Base-by-base conservation (phyloP, 2,888 invertebrate species). In the Cephus pygmeus region DNA sequence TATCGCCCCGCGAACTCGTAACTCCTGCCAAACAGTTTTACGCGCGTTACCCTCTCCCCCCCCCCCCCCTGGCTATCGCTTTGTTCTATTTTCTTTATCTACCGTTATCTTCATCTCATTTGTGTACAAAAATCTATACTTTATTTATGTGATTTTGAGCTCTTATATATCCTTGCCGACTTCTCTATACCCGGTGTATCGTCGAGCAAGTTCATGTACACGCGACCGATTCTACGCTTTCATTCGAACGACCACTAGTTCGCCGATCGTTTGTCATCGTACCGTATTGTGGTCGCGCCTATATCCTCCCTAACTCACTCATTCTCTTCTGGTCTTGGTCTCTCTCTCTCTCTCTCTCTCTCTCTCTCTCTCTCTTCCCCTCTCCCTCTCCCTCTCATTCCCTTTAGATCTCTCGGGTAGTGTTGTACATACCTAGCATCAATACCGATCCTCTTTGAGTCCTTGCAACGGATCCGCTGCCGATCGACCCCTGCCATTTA, bases 261-360 rank as follows among this genome's bases (percentile, higher is more conserved):
- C 35, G n/a, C n/a, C 35, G 73, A 86, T 88, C 89, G 90, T 91
- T 91, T 91, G 91, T 91, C 91, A 91, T 90, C 88, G 88, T 76
- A 83, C 83, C 85, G 85, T 88, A 90, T 89, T 90, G 90, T 88
- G 91, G 89, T 90, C 89, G 91, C 90, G 91, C 91, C 90, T 89
- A 86, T 88, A 84, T 80, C 75, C 78, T 77, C 40, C 40, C 40
- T 15, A 83, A 85, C 40, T 73, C 76, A 69, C 69, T 69, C 69
- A 33, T 69, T 69, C 69, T 69, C 40, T 15, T 40, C 12, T 40
- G 15, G 40, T 15, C 77, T 76, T 75, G 69, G 30, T 75, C 77
- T 34, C 73, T 69, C 73, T 69, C 76, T 77, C 75, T 71, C 75
- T 69, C 73, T 73, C 73, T 77, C 56, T 36, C 76, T 69, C 71